Evolutionary conservation across 64 coral and sea anemone species (phyloP).

Genomic region (Dendrophyllia cribrosa): DNA sequence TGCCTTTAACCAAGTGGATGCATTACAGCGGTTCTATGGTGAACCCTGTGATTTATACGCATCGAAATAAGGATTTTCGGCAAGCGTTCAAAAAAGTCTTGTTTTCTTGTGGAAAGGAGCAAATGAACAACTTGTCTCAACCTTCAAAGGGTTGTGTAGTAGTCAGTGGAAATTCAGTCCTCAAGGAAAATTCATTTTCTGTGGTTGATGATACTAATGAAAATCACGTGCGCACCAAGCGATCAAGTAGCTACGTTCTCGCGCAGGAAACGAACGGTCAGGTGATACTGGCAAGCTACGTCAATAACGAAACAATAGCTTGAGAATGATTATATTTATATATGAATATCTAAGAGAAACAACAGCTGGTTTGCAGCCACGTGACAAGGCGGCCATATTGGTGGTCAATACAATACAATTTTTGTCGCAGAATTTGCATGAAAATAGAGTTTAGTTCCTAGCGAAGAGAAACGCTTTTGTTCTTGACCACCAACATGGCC

Average conservation of each 20-base stretch:
- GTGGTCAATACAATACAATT: too few relatives aligned
- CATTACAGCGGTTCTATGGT: constrained; percentile 95
- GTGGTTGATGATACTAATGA: background rate
- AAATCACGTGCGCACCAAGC: background rate
- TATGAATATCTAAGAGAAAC: background rate
- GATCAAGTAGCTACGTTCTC: constrained; percentile 4
- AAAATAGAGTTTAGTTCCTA: too few relatives aligned
- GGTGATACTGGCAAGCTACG: background rate
- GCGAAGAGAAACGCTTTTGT: too few relatives aligned
- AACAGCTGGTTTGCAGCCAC: too few relatives aligned
- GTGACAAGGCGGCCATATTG: too few relatives aligned
- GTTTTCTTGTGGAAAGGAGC: constrained; percentile 4
- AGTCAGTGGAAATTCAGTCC: background rate
- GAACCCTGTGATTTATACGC: constrained; percentile 87
- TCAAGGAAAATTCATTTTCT: background rate
- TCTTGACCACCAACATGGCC: too few relatives aligned
- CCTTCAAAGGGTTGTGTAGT: background rate
- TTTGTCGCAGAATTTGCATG: too few relatives aligned
- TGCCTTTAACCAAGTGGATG: constrained; percentile 91
- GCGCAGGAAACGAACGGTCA: constrained; percentile 16
- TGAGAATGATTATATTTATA: background rate
- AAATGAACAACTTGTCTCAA: constrained; percentile 16
- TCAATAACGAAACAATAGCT: constrained; percentile 9
- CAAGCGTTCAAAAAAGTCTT: constrained; percentile 74
- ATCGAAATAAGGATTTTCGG: constrained; percentile 82